A percentile compares a stretch with the other conserved stretches of the same genome.
These are phyloP conservation scores for Papilio gigon DNA, from an alignment of 2,888 invertebrate genomes.

Conservation along the genomic window DNA sequence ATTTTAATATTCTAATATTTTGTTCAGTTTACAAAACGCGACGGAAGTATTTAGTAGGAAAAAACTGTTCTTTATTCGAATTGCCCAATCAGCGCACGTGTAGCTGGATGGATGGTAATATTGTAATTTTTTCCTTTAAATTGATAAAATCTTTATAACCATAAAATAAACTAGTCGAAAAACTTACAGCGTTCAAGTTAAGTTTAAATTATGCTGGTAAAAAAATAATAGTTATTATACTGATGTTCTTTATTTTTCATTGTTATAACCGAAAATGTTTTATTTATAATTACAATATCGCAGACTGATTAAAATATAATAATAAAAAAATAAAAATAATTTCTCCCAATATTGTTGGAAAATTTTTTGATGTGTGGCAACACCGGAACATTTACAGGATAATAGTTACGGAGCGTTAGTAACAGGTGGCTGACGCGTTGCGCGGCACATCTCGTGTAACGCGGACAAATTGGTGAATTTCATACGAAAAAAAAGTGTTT, in stretches of 20 bases:
- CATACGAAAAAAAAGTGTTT: background rate
- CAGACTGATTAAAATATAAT: background rate
- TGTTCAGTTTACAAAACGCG: too few relatives aligned
- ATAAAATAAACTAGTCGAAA: too few relatives aligned
- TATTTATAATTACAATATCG: background rate
- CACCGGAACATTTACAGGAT: background rate
- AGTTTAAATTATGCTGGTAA: too few relatives aligned
- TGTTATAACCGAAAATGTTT: background rate
- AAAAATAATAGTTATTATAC: too few relatives aligned
- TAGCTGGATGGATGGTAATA: too few relatives aligned
- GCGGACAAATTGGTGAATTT: background rate
- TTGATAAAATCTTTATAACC: too few relatives aligned
- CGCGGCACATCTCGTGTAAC: background rate
- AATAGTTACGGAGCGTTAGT: background rate
- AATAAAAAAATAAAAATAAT: background rate
- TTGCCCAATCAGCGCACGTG: too few relatives aligned
- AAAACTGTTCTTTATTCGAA: too few relatives aligned
- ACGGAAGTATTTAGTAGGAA: too few relatives aligned
- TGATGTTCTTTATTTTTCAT: background rate
- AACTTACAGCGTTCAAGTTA: too few relatives aligned
- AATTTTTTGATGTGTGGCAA: background rate
- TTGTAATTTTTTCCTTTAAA: too few relatives aligned
- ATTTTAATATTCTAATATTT: too few relatives aligned
- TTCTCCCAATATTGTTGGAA: constrained; percentile 9
- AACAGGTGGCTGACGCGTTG: constrained; percentile 5